Base-by-base conservation (phyloP, 2,113 vertebrate species). In the Nothobranchius furzeri region DNA sequence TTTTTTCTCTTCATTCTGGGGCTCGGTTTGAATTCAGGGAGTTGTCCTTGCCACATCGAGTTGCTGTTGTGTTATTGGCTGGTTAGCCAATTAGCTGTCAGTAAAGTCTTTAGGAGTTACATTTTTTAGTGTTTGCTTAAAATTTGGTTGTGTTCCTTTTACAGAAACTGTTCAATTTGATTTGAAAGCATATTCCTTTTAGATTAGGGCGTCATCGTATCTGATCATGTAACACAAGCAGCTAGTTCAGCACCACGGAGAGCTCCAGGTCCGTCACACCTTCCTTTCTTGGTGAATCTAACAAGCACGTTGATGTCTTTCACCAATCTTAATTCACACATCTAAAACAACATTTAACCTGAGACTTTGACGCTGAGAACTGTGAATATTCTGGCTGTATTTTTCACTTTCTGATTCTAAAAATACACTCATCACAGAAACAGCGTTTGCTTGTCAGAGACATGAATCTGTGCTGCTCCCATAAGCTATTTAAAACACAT, bases 171-270 rank as follows among this genome's bases (percentile, higher is more conserved):
- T 20, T 20, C 20, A 20, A 20, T 20, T 20, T 20, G 20, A 1
- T 20, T 20, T 20, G 1, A 20, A 20, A 20, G 20, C 20, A 20
- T 20, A 20, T 20, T 20, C 20, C 30, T 30, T 30, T 30, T 30
- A 30, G 30, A 30, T 30, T 30, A 30, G 30, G 30, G 30, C 4
- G 30, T 30, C 30, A 30, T 4, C 30, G 30, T 30, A 30, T 30
- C 30, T 30, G 30, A 15, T 1, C 25, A 2, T 55, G 46, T 52
- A 48, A 37, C 24, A 4, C 3, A 11, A 30, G 30, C 30, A 30
- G 30, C 30, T 4, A 4, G 30, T 59, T 85, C 61, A 86, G 75
- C 52, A 58, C 72, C 78, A 74, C 9, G 64, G 71, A 72, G 52
- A 71, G 82, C 50, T 61, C 59, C 45, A 25, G 54, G 5, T 35